Percentiles rank a stretch among this genome's conserved stretches.
Evolutionary conservation across 2,888 invertebrate species (phyloP).

Genomic region (Trilocha varians): DNA sequence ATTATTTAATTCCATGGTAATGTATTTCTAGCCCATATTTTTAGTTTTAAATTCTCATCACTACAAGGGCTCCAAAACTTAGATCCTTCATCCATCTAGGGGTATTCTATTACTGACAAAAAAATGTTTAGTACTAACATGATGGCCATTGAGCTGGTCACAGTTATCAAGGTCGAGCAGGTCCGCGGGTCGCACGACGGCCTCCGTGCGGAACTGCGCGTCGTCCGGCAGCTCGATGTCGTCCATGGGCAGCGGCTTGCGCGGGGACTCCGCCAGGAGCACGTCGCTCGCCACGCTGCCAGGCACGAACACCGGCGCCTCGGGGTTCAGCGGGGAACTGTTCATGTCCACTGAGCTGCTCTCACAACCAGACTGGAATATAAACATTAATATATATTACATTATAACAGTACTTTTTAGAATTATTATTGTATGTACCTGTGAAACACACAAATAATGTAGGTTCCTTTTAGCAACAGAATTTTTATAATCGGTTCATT

Average conservation of each 20-base stretch:
- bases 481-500: no score
- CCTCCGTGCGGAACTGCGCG: slow-evolving; percentile 77
- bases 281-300: slow-evolving; percentile 66
- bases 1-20: no score
- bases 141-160: slow-evolving; percentile 73
- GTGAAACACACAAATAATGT: no score
- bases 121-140: slow-evolving; percentile 52
- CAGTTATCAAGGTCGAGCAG: slow-evolving; percentile 62
- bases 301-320: slow-evolving; percentile 89
- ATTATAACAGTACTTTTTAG: no score
- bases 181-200: slow-evolving; percentile 76
- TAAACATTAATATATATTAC: background rate
- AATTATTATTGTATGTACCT: no score
- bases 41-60: no score
- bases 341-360: slow-evolving; percentile 75
- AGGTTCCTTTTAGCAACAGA: no score
- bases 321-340: slow-evolving; percentile 87
- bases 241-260: slow-evolving; percentile 77
- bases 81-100: background rate
- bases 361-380: slow-evolving; percentile 63
- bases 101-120: background rate
- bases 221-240: slow-evolving; percentile 75
- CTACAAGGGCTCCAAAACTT: no score
- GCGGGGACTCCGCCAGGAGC: slow-evolving; percentile 80
- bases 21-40: no score